Base-by-base conservation (phyloP, 2,888 invertebrate genomes). In the Melanostoma scalare region DNA sequence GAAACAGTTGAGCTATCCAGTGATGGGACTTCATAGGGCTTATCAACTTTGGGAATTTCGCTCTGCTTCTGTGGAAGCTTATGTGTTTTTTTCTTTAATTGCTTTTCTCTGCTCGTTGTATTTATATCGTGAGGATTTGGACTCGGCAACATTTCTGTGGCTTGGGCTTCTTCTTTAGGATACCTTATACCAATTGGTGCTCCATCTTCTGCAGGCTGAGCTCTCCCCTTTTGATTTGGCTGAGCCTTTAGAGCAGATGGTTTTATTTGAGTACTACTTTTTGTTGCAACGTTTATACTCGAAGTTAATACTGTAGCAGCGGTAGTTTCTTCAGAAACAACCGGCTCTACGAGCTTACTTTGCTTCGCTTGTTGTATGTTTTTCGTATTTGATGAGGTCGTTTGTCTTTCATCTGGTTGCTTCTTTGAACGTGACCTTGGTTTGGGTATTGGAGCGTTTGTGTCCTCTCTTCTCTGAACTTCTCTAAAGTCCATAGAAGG, bases 81-180 rank as follows among this genome's bases (percentile, higher is more conserved):
- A 86, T 50, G 55, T 86, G 36, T 90, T 88, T 91, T 87, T 92
- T 92, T 88, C 92, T 91, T 74, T 75, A 44, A 42, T 30, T 73
- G 0, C 30, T 5, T 48, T 48, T 56, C 36, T 33, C 8, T 30
- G 53, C 20, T 3, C 50, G 40, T 20, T 1, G 33, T 5, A 8
- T 36, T 6, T 30, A 4, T 9, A 31, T 30, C 33, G 40, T 50
- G 38, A 50, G 52, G n/a, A 20, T 78, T 65, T 33, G 9, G 31
- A 40, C 53, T 20, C 6, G 46, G 52, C 42, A 20, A 55, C 33
- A 9, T 73, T 1, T 69, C 42, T 44, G 58, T 65, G 36, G 31
- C 71, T 50, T 44, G 8, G 20, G 35, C 6, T 48, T 65, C 63
- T 4, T 63, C 68, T 56, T 56, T 78, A 4, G 35, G 30, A 35